A percentile compares a stretch with the other conserved stretches of the same genome.
Conservation (phyloP, 2,113 vertebrate species). For the Sorex araneus region DNA sequence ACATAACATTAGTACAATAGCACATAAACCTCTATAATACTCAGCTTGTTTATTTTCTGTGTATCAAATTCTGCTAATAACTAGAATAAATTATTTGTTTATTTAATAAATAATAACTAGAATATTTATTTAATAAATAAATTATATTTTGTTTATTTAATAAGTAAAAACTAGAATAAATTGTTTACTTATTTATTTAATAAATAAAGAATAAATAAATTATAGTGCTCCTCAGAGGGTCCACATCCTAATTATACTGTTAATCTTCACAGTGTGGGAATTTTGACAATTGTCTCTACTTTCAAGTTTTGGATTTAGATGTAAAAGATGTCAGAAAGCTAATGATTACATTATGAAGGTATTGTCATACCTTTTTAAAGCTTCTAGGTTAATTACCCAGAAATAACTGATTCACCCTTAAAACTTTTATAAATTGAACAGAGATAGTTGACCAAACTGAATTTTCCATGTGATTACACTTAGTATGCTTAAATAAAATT, state of each 20-base stretch:
- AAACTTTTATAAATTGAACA: slow-evolving; percentile 47
- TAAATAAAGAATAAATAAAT: no score
- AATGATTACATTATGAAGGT: not conserved
- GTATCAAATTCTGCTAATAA: slow-evolving; percentile 29
- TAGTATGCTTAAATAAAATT: slow-evolving; percentile 58
- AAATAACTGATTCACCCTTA: slow-evolving; percentile 57
- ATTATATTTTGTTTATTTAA: no score
- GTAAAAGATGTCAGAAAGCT: slow-evolving; percentile 5
- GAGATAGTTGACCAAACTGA: slow-evolving; percentile 24
- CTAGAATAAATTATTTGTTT: no score
- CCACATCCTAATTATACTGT: not conserved
- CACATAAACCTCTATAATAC: not conserved
- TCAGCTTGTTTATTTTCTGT: slow-evolving; percentile 35
- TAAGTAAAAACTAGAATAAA: no score
- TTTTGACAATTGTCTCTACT: slow-evolving; percentile 39
- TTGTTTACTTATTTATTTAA: no score
- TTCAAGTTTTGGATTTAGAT: slow-evolving; percentile 7
- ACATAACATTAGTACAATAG: not conserved
- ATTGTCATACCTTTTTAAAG: not conserved
- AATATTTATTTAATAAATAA: no score
- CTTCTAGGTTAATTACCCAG: slow-evolving; percentile 27
- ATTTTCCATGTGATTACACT: slow-evolving; percentile 44
- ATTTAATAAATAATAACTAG: no score
- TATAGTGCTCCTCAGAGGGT: not conserved
- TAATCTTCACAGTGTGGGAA: slow-evolving; percentile 10